Evolutionary conservation across 1,140 invertebrate species (phyloP).

Genomic region (Drosophila sucinea): DNA sequence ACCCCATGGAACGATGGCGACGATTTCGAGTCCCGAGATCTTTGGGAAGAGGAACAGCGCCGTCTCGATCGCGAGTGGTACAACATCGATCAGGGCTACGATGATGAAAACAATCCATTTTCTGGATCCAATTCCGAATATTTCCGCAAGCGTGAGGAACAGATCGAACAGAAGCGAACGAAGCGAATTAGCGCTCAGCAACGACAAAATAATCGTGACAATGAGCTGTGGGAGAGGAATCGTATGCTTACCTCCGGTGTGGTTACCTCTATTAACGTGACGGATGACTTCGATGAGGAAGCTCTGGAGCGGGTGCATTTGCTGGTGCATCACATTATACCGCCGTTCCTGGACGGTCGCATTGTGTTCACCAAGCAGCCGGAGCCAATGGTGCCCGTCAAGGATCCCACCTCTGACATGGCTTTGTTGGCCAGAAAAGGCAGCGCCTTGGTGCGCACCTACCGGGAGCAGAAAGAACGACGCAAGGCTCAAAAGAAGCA

Average conservation of each 20-base stretch:
- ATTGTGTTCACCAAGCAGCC: slow-evolving; percentile 99
- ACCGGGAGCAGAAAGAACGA: slow-evolving; percentile 97
- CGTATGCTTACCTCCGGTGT: slow-evolving; percentile 98
- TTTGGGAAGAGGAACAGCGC: slow-evolving; percentile 97
- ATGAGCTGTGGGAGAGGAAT: slow-evolving; percentile 99
- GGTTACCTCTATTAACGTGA: slow-evolving; percentile 94
- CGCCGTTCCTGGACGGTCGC: slow-evolving; percentile 98
- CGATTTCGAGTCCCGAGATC: slow-evolving; percentile 88
- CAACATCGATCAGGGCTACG: slow-evolving; percentile 95
- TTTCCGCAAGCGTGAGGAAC: slow-evolving; percentile 93
- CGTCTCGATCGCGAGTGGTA: slow-evolving; percentile 98
- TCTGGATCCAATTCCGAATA: slow-evolving; percentile 95
- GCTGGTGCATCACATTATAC: slow-evolving; percentile 98
- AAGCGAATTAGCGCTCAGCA: slow-evolving; percentile 97
- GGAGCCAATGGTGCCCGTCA: slow-evolving; percentile 94
- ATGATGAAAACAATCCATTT: slow-evolving; percentile 97
- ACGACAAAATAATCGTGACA: slow-evolving; percentile 97
- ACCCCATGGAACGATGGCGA: slow-evolving; percentile 85
- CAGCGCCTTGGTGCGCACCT: slow-evolving; percentile 93
- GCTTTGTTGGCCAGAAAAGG: slow-evolving; percentile 98
- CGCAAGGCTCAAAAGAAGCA: slow-evolving; percentile 99
- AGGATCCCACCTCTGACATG: slow-evolving; percentile 99
- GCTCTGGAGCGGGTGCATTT: slow-evolving; percentile 96
- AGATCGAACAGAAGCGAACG: slow-evolving; percentile 94
- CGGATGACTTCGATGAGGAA: slow-evolving; percentile 97